phyloP scores from a whole-genome alignment of 2,797 vertebrate species.

The Poeciliopsis infans region DNA sequence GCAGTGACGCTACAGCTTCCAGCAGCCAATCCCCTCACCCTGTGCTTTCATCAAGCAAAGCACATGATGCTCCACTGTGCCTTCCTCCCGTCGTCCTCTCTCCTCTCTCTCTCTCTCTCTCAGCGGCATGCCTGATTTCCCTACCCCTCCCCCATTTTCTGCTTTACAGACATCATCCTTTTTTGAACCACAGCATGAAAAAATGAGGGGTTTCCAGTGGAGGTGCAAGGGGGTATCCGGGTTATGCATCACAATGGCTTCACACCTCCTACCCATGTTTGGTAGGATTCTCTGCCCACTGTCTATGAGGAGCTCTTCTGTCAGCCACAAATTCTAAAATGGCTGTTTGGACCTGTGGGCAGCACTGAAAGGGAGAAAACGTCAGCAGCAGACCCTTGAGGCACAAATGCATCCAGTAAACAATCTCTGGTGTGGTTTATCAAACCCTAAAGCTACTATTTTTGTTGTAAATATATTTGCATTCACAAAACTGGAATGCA shows the following conservation, averaged over 20 bases:
- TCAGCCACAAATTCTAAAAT: constrained; percentile 71
- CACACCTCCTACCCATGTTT: constrained; percentile 12
- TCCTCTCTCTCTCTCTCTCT: constrained; percentile 36
- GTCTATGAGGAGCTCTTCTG: constrained; percentile 25
- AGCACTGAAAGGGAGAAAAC: constrained; percentile 46
- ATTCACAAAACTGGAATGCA: background rate
- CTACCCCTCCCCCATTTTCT: constrained; percentile 77
- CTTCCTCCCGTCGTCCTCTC: constrained; percentile 53
- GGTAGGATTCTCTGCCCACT: constrained; percentile 9
- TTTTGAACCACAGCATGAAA: constrained; percentile 52
- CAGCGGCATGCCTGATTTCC: constrained; percentile 50
- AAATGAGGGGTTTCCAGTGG: constrained; percentile 69
- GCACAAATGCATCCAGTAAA: constrained; percentile 44
- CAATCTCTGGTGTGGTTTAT: constrained; percentile 16
- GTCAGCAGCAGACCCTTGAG: constrained; percentile 43
- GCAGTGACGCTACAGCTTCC: constrained; percentile 61
- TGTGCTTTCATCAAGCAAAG: constrained; percentile 60
- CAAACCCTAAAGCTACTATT: background rate
- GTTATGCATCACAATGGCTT: constrained; percentile 23
- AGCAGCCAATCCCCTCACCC: constrained; percentile 75
- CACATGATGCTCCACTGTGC: constrained; percentile 70
- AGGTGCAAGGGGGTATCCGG: constrained; percentile 37
- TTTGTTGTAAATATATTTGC: background rate
- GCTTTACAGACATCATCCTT: constrained; percentile 65
- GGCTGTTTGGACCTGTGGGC: constrained; percentile 68